Base-by-base conservation (phyloP, 2,797 vertebrate genomes). In the Protonibea diacanthus region DNA sequence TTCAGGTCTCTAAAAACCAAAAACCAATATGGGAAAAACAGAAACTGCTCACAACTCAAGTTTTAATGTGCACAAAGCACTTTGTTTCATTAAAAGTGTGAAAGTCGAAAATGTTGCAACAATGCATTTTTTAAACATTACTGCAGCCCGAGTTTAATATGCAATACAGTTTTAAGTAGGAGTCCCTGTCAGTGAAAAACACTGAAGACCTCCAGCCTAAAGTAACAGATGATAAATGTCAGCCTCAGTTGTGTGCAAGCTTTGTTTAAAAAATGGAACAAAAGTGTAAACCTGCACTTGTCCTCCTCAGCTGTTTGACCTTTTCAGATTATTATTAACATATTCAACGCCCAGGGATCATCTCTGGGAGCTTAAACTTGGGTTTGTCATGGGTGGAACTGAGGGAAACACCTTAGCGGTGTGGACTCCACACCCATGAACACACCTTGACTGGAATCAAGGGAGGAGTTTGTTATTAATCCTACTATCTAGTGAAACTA, bases 401-500 rank as follows among this genome's bases (percentile, higher is more conserved):
- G 55, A 58, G 44, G 48, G 53, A 69, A 76, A 15, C 11, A 17
- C 60, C 44, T 25, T n/a, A 38, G 38, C 4, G 8, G 74, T 27
- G 4, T 21, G 23, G 27, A 21, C 40, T 62, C 82, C 84, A 83
- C 90, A 80, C 87, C 89, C 81, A 52, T 3, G 15, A 44, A 73
- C 85, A 89, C 82, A 72, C 86, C 78, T 5, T 14, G n/a, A 25
- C 51, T 60, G 65, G 49, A 51, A 62, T 70, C 60, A 53, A 86
- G 69, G 52, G 49, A 60, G 74, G 70, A 69, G 56, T 64, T 6
- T 21, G 42, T 65, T 15, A 60, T 52, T 69, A 69, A 44, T 60
- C 33, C 42, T 21, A 40, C n/a, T 49, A 38, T 60, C 15, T 13
- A 68, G 48, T 40, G 48, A 81, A 72, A 63, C 40, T 38, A 38